Evolutionary conservation across 64 coral and sea anemone species (phyloP), one percentile per base, ranked within the genome.

Genomic region (Astreopora myriophthalma): DNA sequence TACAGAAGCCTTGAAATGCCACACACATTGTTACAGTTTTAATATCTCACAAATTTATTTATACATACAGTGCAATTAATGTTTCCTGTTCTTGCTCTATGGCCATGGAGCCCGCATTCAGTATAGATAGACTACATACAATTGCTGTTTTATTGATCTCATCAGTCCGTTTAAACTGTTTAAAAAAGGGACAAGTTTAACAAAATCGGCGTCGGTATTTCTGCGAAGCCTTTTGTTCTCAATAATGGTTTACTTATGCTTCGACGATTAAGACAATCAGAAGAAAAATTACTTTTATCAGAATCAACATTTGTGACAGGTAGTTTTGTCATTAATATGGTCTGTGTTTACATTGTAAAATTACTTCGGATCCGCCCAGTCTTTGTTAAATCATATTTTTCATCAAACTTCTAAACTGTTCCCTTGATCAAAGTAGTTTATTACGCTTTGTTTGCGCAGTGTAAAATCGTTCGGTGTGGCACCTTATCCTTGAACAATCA

Each of bases 301-400:
- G 20, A 34, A n/a, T 22, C 48, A 62, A 16, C 77, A 38, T 12
- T 14, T 64, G 8, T 83, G 52, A 3, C 79, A 38, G 52, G 30
- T 48, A 83, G 58, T 82, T 82, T 64, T 37, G 79, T 24, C 31
- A 82, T 83, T 83, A 64, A 83, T 63, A 33, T 23, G 8, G 5
- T 32, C 52, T 24, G 9, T 64, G 79, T 83, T 83, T 63, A 61
- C 79, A 64, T 65, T 37, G 57, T 10, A 83, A 83, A 83, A 83
- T 63, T 83, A 34, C 22, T 13, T 17, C 9, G 38, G 79, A 65
- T 83, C 52, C 79, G 79, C 79, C 76, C 55, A 62, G 11, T 25
- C 22, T 38, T 83, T 62, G 19, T 65, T 60, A 35, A 64, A 57
- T 34, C 23, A 60, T 60, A 13, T 3, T 57, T 65, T 37, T 65